phyloP scores from a whole-genome alignment of 2,888 invertebrate species.

The Meta bourneti region DNA sequence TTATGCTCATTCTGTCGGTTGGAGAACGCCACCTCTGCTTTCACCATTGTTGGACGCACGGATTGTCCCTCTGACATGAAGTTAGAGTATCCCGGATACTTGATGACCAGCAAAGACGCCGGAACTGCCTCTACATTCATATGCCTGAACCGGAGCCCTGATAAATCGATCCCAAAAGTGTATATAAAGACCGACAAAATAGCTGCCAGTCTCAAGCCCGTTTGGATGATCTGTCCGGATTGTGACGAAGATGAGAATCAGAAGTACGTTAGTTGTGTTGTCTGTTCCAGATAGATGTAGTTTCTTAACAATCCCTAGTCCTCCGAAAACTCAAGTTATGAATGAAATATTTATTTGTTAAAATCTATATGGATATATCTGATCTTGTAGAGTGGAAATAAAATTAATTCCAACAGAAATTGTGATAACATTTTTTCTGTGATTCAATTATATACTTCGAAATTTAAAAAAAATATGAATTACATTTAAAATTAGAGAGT shows the following conservation, averaged over 20 bases:
- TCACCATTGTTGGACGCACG: slow-evolving; percentile 28
- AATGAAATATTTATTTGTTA: too few species aligned
- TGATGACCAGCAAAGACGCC: slow-evolving; percentile 7
- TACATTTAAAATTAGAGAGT: too few species aligned
- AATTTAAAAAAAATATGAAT: too few species aligned
- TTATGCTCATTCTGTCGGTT: slow-evolving; percentile 34
- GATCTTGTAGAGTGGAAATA: too few species aligned
- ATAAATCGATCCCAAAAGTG: neutral
- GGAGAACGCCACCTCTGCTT: slow-evolving; percentile 39
- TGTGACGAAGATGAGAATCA: slow-evolving; percentile 37
- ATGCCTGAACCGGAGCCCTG: slow-evolving; percentile 25
- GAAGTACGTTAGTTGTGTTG: slow-evolving; percentile 40
- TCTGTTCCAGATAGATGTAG: slow-evolving; percentile 37
- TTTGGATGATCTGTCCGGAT: slow-evolving; percentile 5
- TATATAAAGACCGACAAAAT: neutral
- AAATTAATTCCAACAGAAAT: too few species aligned
- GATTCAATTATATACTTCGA: too few species aligned
- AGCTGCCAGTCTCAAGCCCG: neutral
- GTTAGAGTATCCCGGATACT: slow-evolving; percentile 40
- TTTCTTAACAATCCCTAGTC: neutral
- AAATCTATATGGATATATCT: too few species aligned
- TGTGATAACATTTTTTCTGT: too few species aligned
- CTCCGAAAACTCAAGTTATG: too few species aligned
- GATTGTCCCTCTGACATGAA: slow-evolving; percentile 30
- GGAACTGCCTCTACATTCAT: slow-evolving; percentile 10